Percentiles rank a stretch among this genome's conserved stretches.
Evolutionary conservation across 2,888 invertebrate genomes (phyloP).

Genomic region (Pemphredon lugubris): DNA sequence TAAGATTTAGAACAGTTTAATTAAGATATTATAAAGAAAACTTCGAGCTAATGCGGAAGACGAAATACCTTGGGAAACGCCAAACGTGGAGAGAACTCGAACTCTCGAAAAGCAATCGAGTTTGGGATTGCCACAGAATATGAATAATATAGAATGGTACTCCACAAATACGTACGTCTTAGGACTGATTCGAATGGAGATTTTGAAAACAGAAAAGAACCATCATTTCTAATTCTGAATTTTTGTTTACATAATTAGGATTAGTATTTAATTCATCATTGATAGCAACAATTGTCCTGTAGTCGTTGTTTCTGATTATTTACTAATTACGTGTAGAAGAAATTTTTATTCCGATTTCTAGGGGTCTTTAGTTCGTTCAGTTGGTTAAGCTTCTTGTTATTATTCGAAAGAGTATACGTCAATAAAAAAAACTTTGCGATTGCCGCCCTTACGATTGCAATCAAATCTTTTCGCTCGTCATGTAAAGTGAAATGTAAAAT

Average conservation of each 20-base stretch:
- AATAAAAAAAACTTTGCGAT: neutral
- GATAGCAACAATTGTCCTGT: too few species aligned
- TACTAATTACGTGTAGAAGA: neutral
- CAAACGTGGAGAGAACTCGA: conserved; percentile 30
- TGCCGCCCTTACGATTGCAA: conserved; percentile 9
- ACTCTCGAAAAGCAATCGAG: neutral
- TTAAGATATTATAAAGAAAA: neutral
- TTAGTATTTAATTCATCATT: too few species aligned
- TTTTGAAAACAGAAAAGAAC: neutral
- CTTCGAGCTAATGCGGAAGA: neutral
- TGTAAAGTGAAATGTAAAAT: conserved; percentile 1
- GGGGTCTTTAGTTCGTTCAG: neutral
- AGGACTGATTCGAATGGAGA: neutral
- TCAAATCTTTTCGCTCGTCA: conserved; percentile 8
- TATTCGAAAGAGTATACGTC: neutral
- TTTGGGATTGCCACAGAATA: conserved; percentile 24
- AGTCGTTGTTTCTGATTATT: too few species aligned
- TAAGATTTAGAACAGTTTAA: neutral
- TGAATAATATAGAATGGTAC: conserved; percentile 6
- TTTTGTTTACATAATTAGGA: too few species aligned
- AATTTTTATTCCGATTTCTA: neutral
- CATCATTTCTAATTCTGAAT: too few species aligned
- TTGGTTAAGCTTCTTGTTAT: neutral
- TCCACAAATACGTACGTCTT: neutral
- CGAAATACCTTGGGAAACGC: conserved; percentile 17